These are phyloP conservation scores for Oncorhynchus clarkii DNA, from an alignment of 2,113 vertebrate species.

Conservation along the genomic window DNA sequence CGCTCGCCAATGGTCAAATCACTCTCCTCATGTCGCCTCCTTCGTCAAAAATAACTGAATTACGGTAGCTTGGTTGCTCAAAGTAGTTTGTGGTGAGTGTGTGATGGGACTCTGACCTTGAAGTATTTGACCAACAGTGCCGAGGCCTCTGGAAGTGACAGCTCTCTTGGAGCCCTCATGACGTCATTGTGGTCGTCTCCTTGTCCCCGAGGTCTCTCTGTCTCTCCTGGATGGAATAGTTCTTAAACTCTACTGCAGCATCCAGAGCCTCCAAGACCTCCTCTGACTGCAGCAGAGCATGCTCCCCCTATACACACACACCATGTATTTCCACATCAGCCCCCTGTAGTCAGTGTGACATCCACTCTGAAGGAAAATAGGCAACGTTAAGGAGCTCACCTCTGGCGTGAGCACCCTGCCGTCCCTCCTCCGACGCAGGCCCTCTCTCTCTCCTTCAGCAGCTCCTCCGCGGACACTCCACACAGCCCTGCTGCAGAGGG, in stretches of 20 bases:
- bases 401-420: slow-evolving; percentile 76
- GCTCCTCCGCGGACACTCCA: slow-evolving; percentile 70
- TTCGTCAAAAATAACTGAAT: too few relatives aligned
- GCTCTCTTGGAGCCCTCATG: slow-evolving; percentile 75
- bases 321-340: neutral
- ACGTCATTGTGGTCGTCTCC: slow-evolving; percentile 67
- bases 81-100: neutral
- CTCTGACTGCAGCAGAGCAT: slow-evolving; percentile 81
- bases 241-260: slow-evolving; percentile 85
- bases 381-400: slow-evolving; percentile 66
- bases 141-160: slow-evolving; percentile 74
- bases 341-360: neutral
- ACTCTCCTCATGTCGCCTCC: too few relatives aligned
- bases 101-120: slow-evolving; percentile 72
- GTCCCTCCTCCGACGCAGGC: slow-evolving; percentile 74
- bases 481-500: neutral
- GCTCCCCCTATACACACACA: slow-evolving; percentile 76
- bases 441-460: slow-evolving; percentile 75
- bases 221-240: slow-evolving; percentile 75
- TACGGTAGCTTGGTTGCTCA: too few relatives aligned
- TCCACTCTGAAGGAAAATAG: too few relatives aligned
- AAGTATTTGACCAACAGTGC: slow-evolving; percentile 86
- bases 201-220: slow-evolving; percentile 69
- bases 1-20: too few relatives aligned
- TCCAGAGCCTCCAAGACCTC: slow-evolving; percentile 87